Evolutionary conservation across 35 echinoderm and acorn worm genomes (phyloP), one percentile per base, ranked within the genome.

Genomic region (Lytechinus pictus): DNA sequence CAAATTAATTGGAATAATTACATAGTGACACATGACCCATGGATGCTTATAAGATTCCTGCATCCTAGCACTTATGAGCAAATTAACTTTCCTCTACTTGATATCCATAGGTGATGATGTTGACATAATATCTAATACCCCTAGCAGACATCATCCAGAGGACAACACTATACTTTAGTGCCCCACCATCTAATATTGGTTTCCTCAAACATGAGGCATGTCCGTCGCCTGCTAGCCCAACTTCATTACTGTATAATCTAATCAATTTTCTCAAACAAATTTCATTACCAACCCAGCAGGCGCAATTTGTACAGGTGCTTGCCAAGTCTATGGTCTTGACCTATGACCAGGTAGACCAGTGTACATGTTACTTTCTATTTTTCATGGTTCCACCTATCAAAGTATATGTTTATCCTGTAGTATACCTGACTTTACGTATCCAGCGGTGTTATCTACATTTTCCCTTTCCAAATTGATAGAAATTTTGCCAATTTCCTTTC

Each of bases 251-350:
- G 13, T 93, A 93, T 53, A 93, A 93, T 93, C 92, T 55, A 93
- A 93, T 93, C 92, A 93, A 57, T 93, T 27, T 57, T 54, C 53
- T 55, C 92, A 93, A 93, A 93, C 92, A 93, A 93, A 93, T 93
- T 93, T 93, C 54, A 93, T 93, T 93, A 57, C 92, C 27, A 57
- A 57, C 53, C 54, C 92, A 93, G 92, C 92, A 54, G 92, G 92
- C 28, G 9, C 52, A 93, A 93, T 93, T 93, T 93, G 52, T 93
- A 57, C 92, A 55, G 92, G 92, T 93, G 92, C 92, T 93, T 54
- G 92, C 92, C 92, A 93, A 93, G 27, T 93, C 54, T 54, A 57
- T 54, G 53, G 19, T 55, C 52, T 93, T 93, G 92, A 93, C 92
- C 92, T 55, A 6, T 93, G 92, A 93, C 92, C 92, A 27, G 16